A percentile compares a stretch with the other conserved stretches of the same genome.
phyloP scores from a whole-genome alignment of 2,797 vertebrate genomes.

The Tenualosa thibaudeaui region DNA sequence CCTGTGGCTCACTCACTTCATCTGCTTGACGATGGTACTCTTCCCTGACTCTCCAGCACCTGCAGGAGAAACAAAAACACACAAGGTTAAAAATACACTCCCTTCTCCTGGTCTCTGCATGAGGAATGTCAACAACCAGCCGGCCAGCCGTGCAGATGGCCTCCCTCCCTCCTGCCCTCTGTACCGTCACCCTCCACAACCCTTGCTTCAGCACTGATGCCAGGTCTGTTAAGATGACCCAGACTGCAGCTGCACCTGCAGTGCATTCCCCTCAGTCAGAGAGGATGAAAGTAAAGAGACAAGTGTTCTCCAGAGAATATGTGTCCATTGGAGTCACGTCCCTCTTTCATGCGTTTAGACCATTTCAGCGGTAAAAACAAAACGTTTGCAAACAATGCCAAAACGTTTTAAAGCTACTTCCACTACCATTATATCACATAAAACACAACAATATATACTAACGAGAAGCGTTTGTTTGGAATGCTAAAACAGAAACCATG shows the following conservation, averaged over 20 bases:
- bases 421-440: no score
- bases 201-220: neutral
- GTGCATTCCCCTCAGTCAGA: neutral
- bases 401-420: no score
- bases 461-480: no score
- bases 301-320: no score
- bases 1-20: conserved; percentile 76
- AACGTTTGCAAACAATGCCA: no score
- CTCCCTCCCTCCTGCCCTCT: neutral
- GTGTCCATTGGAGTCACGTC: no score
- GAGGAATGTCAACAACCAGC: conserved; percentile 15
- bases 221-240: neutral
- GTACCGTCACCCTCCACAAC: neutral
- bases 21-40: conserved; percentile 87
- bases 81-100: conserved; percentile 71
- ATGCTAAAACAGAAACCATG: no score
- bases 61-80: conserved; percentile 74
- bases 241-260: neutral
- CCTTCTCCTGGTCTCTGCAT: neutral
- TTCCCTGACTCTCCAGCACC: conserved; percentile 85
- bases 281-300: no score
- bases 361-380: no score
- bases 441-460: no score
- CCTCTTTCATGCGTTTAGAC: no score
- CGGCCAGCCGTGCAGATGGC: conserved; percentile 30